Base-by-base conservation (phyloP, 2,113 vertebrate species). In the Opisthocomus hoazin region DNA sequence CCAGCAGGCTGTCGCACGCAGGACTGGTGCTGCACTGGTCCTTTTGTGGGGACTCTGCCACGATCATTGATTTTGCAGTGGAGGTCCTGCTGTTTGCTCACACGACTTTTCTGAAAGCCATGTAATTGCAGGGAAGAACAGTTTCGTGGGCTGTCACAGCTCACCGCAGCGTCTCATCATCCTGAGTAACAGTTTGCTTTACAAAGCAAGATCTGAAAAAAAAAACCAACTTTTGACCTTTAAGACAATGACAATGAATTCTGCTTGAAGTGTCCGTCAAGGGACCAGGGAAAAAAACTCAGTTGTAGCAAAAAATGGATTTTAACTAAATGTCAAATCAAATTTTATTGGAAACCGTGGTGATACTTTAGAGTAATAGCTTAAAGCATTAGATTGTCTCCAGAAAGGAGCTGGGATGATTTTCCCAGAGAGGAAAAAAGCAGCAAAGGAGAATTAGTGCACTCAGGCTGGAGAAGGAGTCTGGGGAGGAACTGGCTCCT, bases 311-410 rank as follows among this genome's bases (percentile, higher is more conserved):
- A 76, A 95, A 97, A 96, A 96, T 92, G 92, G 90, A 93, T 95
- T 97, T 96, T 95, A 97, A 93, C 95, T 96, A 97, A 97, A 97
- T 96, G 97, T 97, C 96, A 97, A 64, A 94, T 96, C 93, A 97
- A 93, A 90, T 94, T 96, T 96, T 94, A 95, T 96, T 97, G 89
- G 92, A 87, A 96, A 39, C 71, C 6, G 9, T 63, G 90, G 86
- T 20, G 81, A 46, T 82, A 22, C 81, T 95, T 95, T 23, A 82
- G 74, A 90, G 87, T 69, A 88, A 94, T 43, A 70, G 75, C 90
- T 87, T 60, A 76, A 74, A 93, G 93, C 46, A 4, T 45, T 63
- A 14, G 75, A 66, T 82, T 37, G 82, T 69, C 90, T 91, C 22
- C 56, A 66, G 88, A 41, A 91, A 64, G 77, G 46, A 91, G 90